These are phyloP conservation scores for Dicrurus megarhynchus DNA, from an alignment of 2,113 vertebrate species.

Conservation along the genomic window DNA sequence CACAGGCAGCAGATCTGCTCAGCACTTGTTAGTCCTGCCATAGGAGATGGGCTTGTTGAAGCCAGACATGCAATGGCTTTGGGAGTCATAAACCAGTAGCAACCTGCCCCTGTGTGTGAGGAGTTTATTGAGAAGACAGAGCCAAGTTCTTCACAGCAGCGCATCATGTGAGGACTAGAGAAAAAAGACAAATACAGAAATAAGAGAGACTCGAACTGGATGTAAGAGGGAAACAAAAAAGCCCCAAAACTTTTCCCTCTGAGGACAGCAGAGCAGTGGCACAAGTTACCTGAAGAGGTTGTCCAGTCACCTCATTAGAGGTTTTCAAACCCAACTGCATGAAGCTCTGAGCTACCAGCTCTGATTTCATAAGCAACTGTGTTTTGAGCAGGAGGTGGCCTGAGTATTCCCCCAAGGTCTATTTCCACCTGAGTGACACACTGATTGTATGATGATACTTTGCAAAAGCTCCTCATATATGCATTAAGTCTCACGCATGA, in stretches of 20 bases:
- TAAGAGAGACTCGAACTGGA: neutral
- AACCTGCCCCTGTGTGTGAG: neutral
- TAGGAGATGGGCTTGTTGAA: neutral
- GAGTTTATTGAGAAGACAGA: neutral
- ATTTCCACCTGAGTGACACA: neutral
- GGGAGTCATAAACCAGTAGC: neutral
- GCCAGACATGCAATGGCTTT: neutral
- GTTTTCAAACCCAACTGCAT: neutral
- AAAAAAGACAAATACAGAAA: neutral
- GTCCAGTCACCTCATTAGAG: neutral
- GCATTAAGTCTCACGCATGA: neutral
- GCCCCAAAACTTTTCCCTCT: neutral
- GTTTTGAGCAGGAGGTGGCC: neutral
- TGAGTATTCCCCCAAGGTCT: neutral
- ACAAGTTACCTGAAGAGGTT: neutral
- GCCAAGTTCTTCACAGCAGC: neutral
- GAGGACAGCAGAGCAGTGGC: neutral
- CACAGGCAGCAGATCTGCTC: neutral
- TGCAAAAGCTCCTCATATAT: neutral
- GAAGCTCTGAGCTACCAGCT: neutral
- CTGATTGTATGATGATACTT: neutral
- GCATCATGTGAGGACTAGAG: neutral
- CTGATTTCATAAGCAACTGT: neutral
- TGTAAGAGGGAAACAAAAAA: neutral
- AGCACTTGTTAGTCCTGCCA: neutral